Conservation (phyloP, 2,888 invertebrate species). For the Apamea anceps region DNA sequence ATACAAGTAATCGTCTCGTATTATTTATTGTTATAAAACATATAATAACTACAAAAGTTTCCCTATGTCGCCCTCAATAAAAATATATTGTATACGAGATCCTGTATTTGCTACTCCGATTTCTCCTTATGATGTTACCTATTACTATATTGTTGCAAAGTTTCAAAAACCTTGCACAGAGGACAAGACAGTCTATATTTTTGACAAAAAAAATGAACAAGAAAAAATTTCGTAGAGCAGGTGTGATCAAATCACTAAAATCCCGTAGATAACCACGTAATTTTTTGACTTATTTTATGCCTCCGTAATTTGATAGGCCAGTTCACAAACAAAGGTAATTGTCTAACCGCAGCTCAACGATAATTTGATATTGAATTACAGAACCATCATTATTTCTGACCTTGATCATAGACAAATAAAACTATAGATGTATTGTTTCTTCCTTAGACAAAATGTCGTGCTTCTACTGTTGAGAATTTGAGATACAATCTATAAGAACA, state of each 20-base stretch:
- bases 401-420: conserved; percentile 20
- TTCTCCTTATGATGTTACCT: neutral
- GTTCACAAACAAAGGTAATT: conserved; percentile 44
- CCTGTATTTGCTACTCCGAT: conserved; percentile 1
- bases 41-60: conserved; percentile 20
- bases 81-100: conserved; percentile 2
- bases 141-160: neutral
- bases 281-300: conserved; percentile 20
- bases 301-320: conserved; percentile 49
- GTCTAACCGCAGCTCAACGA: conserved; percentile 38
- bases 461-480: conserved; percentile 4
- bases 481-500: conserved; percentile 28
- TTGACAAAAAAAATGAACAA: neutral
- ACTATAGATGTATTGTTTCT: conserved; percentile 13
- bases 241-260: neutral
- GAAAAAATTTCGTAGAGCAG: neutral
- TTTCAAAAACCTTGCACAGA: neutral
- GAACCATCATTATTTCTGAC: conserved; percentile 32
- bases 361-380: conserved; percentile 51
- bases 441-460: conserved; percentile 10
- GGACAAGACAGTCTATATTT: neutral
- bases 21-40: conserved; percentile 31
- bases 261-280: conserved; percentile 15
- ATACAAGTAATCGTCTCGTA: conserved; percentile 20
- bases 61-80: conserved; percentile 9